Percentiles rank a stretch among this genome's conserved stretches.
These are phyloP conservation scores for Numenius phaeopus DNA, from an alignment of 2,797 vertebrate species.

Conservation along the genomic window DNA sequence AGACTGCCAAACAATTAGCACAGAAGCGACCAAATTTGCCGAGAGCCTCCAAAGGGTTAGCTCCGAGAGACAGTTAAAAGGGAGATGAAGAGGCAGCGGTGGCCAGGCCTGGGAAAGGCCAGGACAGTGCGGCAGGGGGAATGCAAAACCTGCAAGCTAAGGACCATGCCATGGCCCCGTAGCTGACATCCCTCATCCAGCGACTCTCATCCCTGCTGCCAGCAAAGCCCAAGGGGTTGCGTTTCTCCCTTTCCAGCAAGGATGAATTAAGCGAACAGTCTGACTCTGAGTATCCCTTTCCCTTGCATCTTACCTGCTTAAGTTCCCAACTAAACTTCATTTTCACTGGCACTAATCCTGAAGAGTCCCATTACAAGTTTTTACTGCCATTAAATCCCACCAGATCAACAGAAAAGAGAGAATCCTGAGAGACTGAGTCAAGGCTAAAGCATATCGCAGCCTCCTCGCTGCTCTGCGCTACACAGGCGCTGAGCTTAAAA, in stretches of 20 bases:
- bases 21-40: neutral
- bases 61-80: neutral
- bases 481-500: neutral
- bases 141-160: neutral
- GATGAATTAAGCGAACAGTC: neutral
- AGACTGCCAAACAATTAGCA: constrained; percentile 41
- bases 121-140: rapidly evolving
- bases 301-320: neutral
- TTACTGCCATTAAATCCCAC: constrained; percentile 16
- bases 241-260: neutral
- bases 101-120: neutral
- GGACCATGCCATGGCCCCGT: rapidly evolving
- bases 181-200: neutral
- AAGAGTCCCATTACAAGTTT: constrained; percentile 22
- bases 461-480: neutral
- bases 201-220: rapidly evolving
- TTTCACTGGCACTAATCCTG: constrained; percentile 10
- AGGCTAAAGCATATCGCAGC: neutral
- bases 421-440: neutral
- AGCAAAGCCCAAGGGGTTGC: neutral
- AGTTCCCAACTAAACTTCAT: neutral
- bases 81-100: neutral
- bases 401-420: neutral
- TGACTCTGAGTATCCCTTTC: neutral
- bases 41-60: neutral